Conservation (phyloP, 92 coral and sea anemone genomes). For the Galaxea fascicularis region DNA sequence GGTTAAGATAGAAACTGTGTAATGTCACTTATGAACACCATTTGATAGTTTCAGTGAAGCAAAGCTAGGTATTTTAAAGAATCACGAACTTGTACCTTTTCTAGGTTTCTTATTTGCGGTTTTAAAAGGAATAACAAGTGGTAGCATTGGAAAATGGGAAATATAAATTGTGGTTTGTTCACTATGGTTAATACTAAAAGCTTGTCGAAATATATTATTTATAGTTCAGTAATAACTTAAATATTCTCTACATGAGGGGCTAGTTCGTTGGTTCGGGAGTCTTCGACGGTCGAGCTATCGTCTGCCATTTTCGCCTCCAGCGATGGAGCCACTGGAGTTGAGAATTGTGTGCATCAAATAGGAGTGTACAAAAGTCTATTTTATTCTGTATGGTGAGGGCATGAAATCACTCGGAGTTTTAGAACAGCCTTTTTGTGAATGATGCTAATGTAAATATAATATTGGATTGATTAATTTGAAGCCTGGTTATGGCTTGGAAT, state of each 20-base stretch:
- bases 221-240: constrained; percentile 13
- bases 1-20: background rate
- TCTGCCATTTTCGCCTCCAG: constrained; percentile 1
- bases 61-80: background rate
- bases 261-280: background rate
- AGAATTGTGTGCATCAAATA: constrained; percentile 22
- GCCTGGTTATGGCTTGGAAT: constrained; percentile 28
- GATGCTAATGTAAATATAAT: constrained; percentile 3
- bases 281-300: background rate
- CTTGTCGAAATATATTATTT: constrained; percentile 34
- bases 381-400: constrained; percentile 21
- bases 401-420: constrained; percentile 24
- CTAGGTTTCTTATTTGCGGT: background rate
- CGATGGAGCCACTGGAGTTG: constrained; percentile 21
- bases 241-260: constrained; percentile 6
- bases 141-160: constrained; percentile 2
- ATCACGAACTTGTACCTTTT: background rate
- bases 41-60: background rate
- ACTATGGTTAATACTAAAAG: background rate
- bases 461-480: constrained; percentile 18
- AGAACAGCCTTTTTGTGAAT: constrained; percentile 9
- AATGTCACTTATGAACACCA: background rate
- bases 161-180: background rate
- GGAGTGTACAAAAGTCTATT: constrained; percentile 36
- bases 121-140: constrained; percentile 15